Conservation (phyloP, 2,888 invertebrate genomes). For the Chironomus tentans region DNA sequence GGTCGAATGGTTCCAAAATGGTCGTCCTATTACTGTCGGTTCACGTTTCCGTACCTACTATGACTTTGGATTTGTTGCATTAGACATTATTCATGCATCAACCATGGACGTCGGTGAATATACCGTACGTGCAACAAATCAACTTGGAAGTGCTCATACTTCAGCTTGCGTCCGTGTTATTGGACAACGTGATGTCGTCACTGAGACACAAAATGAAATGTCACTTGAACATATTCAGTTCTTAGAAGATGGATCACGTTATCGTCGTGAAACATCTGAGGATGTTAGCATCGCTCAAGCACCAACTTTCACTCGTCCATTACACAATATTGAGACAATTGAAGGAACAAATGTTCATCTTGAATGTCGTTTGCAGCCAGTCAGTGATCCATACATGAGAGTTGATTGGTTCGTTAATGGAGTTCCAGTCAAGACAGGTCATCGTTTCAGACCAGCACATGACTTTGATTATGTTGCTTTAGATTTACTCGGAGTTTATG, state of each 20-base stretch:
- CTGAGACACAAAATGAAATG: conserved; percentile 86
- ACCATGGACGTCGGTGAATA: conserved; percentile 94
- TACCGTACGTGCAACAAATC: conserved; percentile 86
- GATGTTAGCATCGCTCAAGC: conserved; percentile 76
- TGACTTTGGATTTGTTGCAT: conserved; percentile 94
- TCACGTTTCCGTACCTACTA: conserved; percentile 90
- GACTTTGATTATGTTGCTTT: conserved; percentile 97
- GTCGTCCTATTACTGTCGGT: conserved; percentile 76
- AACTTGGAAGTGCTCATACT: conserved; percentile 85
- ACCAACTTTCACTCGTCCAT: conserved; percentile 76
- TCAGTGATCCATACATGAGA: conserved; percentile 83
- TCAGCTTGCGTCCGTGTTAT: conserved; percentile 83
- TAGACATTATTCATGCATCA: conserved; percentile 90
- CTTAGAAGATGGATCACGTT: conserved; percentile 70
- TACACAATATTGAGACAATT: conserved; percentile 82
- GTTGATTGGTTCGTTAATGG: conserved; percentile 97
- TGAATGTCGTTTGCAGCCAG: conserved; percentile 83
- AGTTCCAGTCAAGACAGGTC: conserved; percentile 80
- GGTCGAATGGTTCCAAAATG: conserved; percentile 94
- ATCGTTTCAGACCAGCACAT: conserved; percentile 90
- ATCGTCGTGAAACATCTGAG: conserved; percentile 61
- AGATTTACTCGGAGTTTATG: conserved; percentile 90
- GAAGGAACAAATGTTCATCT: conserved; percentile 88
- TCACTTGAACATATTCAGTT: conserved; percentile 86
- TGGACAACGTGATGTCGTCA: conserved; percentile 69